Evolutionary conservation across 2,888 invertebrate species (phyloP).

Genomic region (Mimas tiliae): DNA sequence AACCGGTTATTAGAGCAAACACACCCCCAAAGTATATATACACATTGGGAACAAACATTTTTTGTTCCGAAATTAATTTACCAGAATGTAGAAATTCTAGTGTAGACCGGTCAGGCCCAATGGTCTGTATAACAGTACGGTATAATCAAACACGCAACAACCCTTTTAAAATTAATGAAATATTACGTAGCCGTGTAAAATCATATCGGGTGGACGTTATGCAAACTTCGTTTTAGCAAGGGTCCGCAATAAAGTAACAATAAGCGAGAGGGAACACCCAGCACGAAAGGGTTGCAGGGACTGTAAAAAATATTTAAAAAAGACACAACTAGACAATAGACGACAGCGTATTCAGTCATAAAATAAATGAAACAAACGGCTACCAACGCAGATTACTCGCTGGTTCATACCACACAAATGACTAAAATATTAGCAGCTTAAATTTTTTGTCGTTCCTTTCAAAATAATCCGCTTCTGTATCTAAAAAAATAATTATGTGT

Average conservation of each 20-base stretch:
- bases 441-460: conserved; percentile 12
- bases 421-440: conserved; percentile 51
- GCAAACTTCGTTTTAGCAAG: conserved; percentile 67
- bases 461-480: not conserved
- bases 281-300: conserved; percentile 65
- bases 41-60: conserved; percentile 52
- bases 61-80: conserved; percentile 41
- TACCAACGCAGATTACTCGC: conserved; percentile 54
- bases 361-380: conserved; percentile 66
- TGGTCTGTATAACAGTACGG: conserved; percentile 43
- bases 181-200: conserved; percentile 49
- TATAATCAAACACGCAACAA: conserved; percentile 36
- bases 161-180: conserved; percentile 44
- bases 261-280: conserved; percentile 66
- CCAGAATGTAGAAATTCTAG: conserved; percentile 47
- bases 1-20: conserved; percentile 74
- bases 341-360: conserved; percentile 57
- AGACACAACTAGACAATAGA: conserved; percentile 66
- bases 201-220: conserved; percentile 60
- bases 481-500: not conserved
- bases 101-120: conserved; percentile 43
- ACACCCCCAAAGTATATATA: conserved; percentile 48
- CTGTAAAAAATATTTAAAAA: conserved; percentile 62
- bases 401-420: conserved; percentile 57
- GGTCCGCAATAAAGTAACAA: conserved; percentile 68